Evolutionary conservation across 2,797 vertebrate species (phyloP), one percentile per base, ranked within the genome.

Genomic region (Coranthus polyacanthus): DNA sequence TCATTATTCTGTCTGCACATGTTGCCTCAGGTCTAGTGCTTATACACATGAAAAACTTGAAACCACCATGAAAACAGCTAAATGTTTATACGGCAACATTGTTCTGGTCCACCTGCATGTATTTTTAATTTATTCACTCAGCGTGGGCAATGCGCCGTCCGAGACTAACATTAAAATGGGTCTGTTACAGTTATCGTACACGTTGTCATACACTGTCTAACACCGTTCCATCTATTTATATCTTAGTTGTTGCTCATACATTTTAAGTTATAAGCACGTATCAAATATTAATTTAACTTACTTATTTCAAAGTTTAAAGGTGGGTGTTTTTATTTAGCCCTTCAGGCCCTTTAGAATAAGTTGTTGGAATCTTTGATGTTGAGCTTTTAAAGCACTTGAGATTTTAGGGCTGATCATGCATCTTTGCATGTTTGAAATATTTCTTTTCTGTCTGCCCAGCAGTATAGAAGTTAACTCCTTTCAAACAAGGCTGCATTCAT

Each of bases 331-430:
- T 43, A 63, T 57, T 56, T 20, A 16, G 26, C 21, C 45, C 63
- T 44, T 46, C 39, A 29, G 62, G n/a, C n/a, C 54, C 38, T 32
- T 51, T 71, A 45, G 56, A 17, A 72, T 8, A 49, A 55, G 12
- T 22, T 12, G 12, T 9, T 47, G 11, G 39, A 50, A 24, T 56
- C 53, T 73, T 75, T 73, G 78, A 81, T 75, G 56, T 53, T 2
- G 46, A 62, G 26, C 57, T 81, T 49, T 49, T 12, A 60, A 50
- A 56, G 32, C 46, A 36, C 44, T 42, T 22, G 37, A 50, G 47
- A 58, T 21, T 70, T 65, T 72, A 29, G 2, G 45, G 58, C 58
- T 60, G n/a, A n/a, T n/a, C n/a, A n/a, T n/a, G 53, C 56, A 59
- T 42, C 13, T 56, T 44, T 42, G 8, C 18, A 49, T 32, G 12